Evolutionary conservation across 2,113 vertebrate genomes (phyloP).

Genomic region (Scytalopus superciliaris): DNA sequence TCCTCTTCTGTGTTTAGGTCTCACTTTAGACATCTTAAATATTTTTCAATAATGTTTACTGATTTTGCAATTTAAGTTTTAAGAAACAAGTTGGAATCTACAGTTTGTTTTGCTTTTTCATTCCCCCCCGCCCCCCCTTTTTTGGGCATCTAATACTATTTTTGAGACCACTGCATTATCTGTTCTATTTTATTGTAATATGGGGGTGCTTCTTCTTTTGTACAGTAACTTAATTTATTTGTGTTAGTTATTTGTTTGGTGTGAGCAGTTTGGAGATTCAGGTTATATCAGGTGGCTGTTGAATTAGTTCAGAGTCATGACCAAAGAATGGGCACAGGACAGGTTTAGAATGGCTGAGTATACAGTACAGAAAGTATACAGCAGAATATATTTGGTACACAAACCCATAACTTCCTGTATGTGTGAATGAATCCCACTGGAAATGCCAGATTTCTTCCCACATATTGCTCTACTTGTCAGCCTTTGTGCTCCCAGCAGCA

Average conservation of each 20-base stretch:
- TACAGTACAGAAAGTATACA: neutral
- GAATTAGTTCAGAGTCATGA: neutral
- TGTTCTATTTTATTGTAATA: neutral
- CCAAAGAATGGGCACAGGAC: rapidly evolving
- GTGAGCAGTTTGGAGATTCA: neutral
- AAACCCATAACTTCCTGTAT: neutral
- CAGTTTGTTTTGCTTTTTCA: neutral
- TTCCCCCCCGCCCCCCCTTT: rapidly evolving
- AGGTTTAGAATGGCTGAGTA: neutral
- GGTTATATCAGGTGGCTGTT: neutral
- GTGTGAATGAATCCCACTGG: neutral
- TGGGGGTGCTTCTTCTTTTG: neutral
- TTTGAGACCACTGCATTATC: neutral
- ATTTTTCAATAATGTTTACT: neutral
- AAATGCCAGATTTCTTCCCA: neutral
- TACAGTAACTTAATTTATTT: neutral
- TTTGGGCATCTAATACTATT: neutral
- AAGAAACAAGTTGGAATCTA: neutral
- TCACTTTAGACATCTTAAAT: neutral
- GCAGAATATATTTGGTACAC: neutral
- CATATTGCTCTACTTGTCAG: neutral
- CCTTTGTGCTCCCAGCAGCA: conserved; percentile 43
- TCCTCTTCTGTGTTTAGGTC: neutral
- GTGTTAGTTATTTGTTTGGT: neutral
- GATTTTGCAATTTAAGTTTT: neutral